Base-by-base conservation (phyloP, 2,888 invertebrate genomes). In the Marronus borbonicus region DNA sequence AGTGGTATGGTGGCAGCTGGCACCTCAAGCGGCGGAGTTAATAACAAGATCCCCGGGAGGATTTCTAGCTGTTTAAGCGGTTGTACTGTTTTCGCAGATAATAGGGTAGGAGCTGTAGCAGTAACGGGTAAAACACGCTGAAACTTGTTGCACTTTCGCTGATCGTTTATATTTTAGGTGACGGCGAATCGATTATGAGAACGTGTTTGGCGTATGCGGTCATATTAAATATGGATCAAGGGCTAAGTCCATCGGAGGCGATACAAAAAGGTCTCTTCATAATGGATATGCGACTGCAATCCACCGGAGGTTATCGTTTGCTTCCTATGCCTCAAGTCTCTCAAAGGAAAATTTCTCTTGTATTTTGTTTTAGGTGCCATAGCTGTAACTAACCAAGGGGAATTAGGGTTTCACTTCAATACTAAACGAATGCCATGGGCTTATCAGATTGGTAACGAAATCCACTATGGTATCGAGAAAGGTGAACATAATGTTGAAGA, bases 21-120 rank as follows among this genome's bases (percentile, higher is more conserved):
- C 0, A 96, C 96, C 0, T 96, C 96, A 1, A 96, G 96, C 0
- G 96, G 96, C 2, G 96, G 96, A 0, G 94, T 95, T 83, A 94
- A 93, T 49, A 96, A 94, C 0, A 95, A 96, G 88, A 92, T 93
- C 84, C 92, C 93, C 0, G 96, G 96, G 0, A 90, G 96, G 58
- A 93, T 95, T 2, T 96, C 96, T 83, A 93, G 94, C 0, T 94
- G 94, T 0, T 88, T 92, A 81, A 90, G 93, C 81, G 95, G 95
- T 0, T 92, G 93, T 82, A 95, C 95, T 12, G 94, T 94, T 4
- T 95, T 94, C 85, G 94, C 94, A n/a, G 95, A 95, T 85, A 92
- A 95, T 85, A 84, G 88, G 28, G 87, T 92, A 58, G 96, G 94
- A 2, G 95, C 94, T 5, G 94, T 96, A 12, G 96, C 96, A 2